Evolutionary conservation across 2,113 vertebrate species (phyloP), one percentile per base, ranked within the genome.

Genomic region (Ophiodon elongatus): DNA sequence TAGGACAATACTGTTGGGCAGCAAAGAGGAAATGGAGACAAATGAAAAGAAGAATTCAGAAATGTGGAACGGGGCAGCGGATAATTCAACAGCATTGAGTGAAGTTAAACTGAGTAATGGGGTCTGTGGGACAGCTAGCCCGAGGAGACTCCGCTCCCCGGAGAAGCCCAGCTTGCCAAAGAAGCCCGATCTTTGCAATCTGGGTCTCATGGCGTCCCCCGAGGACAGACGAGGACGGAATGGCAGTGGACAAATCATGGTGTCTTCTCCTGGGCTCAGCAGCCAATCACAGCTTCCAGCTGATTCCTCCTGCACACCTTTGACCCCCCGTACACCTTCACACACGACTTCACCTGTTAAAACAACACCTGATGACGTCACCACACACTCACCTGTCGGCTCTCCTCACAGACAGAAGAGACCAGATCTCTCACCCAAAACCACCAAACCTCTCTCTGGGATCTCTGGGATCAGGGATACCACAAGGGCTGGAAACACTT

Each of bases 341-440:
- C 25, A n/a, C 59, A 59, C 43, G 5, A 23, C 50, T 19, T 19
- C 1, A 29, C 27, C 54, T 21, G 41, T 60, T 2, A n/a, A 70
- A 39, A 47, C 2, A 5, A 13, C 47, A 54, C 21, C 83, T 17
- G 50, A 6, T 4, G 50, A 73, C 23, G 6, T 37, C 69, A 25
- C 8, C 21, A 1, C 52, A 8, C 11, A 0, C 21, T 81, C 94
- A 19, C 3, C 89, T 41, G 86, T 74, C 67, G 41, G 67, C 71
- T 92, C 82, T 11, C 91, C 93, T 17, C 90, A 91, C 43, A 92
- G 86, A 91, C 96, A 96, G 83, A 97, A 96, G 93, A 98, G 96
- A 80, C 96, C 96, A 80, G 96, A 96, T 92, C 89, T 96, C 60
- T 95, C 63, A 8, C 70, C 67, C 31, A 83, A 54, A 83, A 73